Evolutionary conservation across 2,888 invertebrate genomes (phyloP), one percentile per base, ranked within the genome.

Genomic region (Candidula unifasciata): DNA sequence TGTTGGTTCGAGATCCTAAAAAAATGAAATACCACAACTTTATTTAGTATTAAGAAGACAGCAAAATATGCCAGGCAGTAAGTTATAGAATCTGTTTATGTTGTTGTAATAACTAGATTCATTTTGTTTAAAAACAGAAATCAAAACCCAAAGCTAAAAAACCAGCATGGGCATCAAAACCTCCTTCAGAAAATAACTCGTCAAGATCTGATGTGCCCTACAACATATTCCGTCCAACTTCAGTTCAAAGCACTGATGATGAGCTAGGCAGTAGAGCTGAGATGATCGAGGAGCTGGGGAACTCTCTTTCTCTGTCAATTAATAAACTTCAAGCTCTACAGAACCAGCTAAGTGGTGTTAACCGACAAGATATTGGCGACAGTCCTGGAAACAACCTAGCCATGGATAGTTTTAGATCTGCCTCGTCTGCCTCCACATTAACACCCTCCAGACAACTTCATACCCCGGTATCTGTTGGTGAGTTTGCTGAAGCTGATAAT

Each of bases 201-300:
- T 84, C 87, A 37, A 64, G 88, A 76, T 86, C 88, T 35, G 87
- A 86, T 35, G 88, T 87, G 33, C 88, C 89, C 35, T 89, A 90
- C 85, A 90, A 90, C 44, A 90, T 91, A 68, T 91, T 91, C 83
- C 88, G 89, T 33, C 90, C 89, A 68, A 87, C 87, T n/a, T 89
- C 89, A 84, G 90, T 88, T 33, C 86, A 88, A 69, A 90, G 90
- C 76, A 90, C 89, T 33, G 91, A 91, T 69, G 86, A 90, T 27
- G 85, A 66, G 33, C n/a, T 69, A 8, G 74, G 66, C 27, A 44
- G 30, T 64, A 37, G 24, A 52, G 66, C 37, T 27, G 66, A 84
- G n/a, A 85, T 86, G 33, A 83, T 87, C 68, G 89, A 90, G 24
- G 88, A 91, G 57, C 82, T 88, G n/a, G 89, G 88, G 18, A 87